Evolutionary conservation across 2,888 invertebrate species (phyloP).

Genomic region (Apamea epomidion): DNA sequence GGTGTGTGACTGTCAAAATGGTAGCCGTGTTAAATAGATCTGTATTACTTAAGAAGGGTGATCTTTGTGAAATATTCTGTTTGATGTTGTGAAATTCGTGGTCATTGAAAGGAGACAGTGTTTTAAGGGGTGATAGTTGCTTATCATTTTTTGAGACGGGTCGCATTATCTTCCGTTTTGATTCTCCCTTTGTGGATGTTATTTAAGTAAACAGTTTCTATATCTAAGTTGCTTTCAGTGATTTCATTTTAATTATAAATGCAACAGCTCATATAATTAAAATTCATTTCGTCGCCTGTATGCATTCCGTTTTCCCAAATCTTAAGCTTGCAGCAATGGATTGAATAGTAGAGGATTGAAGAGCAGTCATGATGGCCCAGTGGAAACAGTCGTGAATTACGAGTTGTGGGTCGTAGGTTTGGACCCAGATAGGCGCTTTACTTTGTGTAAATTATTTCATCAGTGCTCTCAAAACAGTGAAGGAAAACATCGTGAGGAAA

Average conservation of each 20-base stretch:
- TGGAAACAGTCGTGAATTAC: no score
- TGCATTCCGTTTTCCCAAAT: not conserved
- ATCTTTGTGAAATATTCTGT: slow-evolving; percentile 39
- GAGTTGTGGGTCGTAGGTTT: no score
- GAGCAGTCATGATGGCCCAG: no score
- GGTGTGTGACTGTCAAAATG: slow-evolving; percentile 66
- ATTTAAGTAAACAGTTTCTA: not conserved
- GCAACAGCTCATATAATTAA: no score
- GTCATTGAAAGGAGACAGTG: not conserved
- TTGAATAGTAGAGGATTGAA: no score
- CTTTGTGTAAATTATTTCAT: no score
- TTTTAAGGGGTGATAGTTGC: slow-evolving; percentile 3
- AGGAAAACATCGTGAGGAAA: no score
- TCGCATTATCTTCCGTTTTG: not conserved
- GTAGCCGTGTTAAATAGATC: slow-evolving; percentile 67
- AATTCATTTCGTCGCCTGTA: not conserved
- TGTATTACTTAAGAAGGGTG: slow-evolving; percentile 63
- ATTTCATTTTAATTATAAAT: not conserved
- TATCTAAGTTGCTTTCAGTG: not conserved
- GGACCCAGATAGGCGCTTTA: no score
- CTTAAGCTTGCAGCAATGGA: not conserved
- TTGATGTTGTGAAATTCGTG: slow-evolving; percentile 16
- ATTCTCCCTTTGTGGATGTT: not conserved
- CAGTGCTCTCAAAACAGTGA: no score
- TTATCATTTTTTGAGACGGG: not conserved